Evolutionary conservation across 2,888 invertebrate species (phyloP), one percentile per base, ranked within the genome.

Genomic region (Aricia artaxerxes): DNA sequence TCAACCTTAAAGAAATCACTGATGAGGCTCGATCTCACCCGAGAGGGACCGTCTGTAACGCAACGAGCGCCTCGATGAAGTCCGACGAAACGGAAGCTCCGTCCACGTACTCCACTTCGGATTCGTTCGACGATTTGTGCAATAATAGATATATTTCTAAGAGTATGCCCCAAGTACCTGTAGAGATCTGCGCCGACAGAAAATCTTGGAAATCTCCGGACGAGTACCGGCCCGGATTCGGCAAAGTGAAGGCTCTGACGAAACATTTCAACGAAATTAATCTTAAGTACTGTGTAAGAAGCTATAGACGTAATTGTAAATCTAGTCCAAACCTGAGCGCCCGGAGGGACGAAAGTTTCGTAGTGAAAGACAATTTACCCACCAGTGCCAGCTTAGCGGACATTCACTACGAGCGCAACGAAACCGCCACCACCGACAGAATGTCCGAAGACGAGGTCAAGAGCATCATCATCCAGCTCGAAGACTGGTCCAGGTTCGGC

Each of bases 121-220:
- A 90, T 78, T 92, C 93, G n/a, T 86, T 86, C 79, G 88, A 90
- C 57, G 90, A 89, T 60, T 85, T 86, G 11, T 86, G 80, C 13
- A 80, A 80, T 73, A 78, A 82, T 13, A 57, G 78, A 4, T 77
- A 72, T 75, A 81, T 84, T 24, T 82, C 83, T 24, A 85, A 85
- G 79, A 83, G 78, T 82, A 82, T 78, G 78, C 83, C 79, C 85
- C 78, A 85, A 61, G 86, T 86, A 35, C 86, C 90, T 31, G 81
- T 85, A 69, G 91, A 90, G 64, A 84, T 85, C 6, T 87, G 89
- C 79, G 88, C 89, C 75, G 90, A 92, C 80, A 89, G 90, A 77
- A 96, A 96, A 83, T 96, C 95, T 35, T 97, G 96, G 96, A 96
- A 95, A 84, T 96, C 96, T 0, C 96, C 97, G 0, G 96, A 96